Evolutionary conservation across 2,797 vertebrate genomes (phyloP), one percentile per base, ranked within the genome.

Genomic region (Steatocranus sp.): DNA sequence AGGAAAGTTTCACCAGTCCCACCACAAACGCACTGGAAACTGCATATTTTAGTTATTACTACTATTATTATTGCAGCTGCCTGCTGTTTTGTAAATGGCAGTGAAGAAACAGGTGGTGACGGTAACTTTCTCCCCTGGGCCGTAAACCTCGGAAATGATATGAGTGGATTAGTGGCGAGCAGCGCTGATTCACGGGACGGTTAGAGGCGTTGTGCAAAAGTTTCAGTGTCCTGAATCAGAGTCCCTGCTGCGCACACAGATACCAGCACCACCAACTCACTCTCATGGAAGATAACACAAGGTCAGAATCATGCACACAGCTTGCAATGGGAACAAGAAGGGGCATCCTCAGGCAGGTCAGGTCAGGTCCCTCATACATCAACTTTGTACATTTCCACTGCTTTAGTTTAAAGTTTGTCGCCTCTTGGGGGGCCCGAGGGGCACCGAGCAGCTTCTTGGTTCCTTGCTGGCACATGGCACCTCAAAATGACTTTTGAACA

Each of bases 391-490:
- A 36, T 63, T 61, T n/a, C 18, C 56, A 61, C 32, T 14, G 18
- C 32, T 63, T 36, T 36, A 63, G 58, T 36, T 36, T 0, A 63
- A 36, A 36, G 32, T 36, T 8, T 63, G 32, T 20, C 0, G 1
- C 4, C 58, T 34, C 30, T 36, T 12, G 58, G 5, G 54, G 54
- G 27, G 3, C 27, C 54, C 3, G 8, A 30, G 54, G 17, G 25
- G 54, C 56, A 1, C 30, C 17, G 6, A 34, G 56, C 17, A 61
- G 56, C 30, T n/a, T 11, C 56, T 53, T 0, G 2, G 50, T 32
- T 58, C 8, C 9, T 32, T 32, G 18, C 18, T 36, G 7, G 58
- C 32, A 36, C 4, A 0, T 1, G 18, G 32, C 32, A 3, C 58
- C 58, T 20, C 58, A 20, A 36, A 63, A 3, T 20, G 7, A 63